These are phyloP conservation scores for Heterotis niloticus DNA, from an alignment of 2,113 vertebrate genomes.

Conservation along the genomic window DNA sequence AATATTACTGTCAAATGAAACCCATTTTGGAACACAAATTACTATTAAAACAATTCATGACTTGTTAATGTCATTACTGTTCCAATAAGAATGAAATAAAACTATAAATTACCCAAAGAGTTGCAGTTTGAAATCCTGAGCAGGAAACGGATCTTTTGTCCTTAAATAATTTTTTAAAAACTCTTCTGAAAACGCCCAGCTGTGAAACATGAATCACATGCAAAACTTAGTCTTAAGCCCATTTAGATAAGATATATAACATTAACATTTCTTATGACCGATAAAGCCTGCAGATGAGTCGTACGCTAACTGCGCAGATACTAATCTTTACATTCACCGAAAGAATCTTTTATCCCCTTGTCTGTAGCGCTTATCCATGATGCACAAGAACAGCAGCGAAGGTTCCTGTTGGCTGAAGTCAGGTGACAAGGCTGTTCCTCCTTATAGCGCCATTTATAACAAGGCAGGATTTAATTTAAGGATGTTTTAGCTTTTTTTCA, in stretches of 20 bases:
- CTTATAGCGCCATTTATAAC: background rate
- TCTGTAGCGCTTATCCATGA: background rate
- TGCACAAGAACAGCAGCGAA: background rate
- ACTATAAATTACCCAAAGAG: no score
- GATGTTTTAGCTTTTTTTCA: background rate
- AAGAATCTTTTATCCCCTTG: no score
- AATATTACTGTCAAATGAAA: background rate
- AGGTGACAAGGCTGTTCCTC: background rate
- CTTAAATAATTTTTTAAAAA: background rate
- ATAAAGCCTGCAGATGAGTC: background rate
- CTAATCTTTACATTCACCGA: no score
- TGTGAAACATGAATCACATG: background rate
- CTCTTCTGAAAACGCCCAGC: no score
- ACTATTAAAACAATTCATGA: background rate
- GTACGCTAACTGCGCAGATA: background rate
- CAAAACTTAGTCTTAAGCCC: background rate
- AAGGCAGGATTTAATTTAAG: background rate
- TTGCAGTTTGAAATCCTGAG: no score
- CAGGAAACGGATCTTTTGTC: background rate
- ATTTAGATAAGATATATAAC: background rate
- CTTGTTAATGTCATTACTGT: no score
- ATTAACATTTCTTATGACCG: background rate
- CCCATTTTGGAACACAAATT: background rate
- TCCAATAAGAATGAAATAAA: no score
- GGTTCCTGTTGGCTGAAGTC: background rate